phyloP scores from a whole-genome alignment of 2,113 vertebrate species.

The Meleagris gallopavo region DNA sequence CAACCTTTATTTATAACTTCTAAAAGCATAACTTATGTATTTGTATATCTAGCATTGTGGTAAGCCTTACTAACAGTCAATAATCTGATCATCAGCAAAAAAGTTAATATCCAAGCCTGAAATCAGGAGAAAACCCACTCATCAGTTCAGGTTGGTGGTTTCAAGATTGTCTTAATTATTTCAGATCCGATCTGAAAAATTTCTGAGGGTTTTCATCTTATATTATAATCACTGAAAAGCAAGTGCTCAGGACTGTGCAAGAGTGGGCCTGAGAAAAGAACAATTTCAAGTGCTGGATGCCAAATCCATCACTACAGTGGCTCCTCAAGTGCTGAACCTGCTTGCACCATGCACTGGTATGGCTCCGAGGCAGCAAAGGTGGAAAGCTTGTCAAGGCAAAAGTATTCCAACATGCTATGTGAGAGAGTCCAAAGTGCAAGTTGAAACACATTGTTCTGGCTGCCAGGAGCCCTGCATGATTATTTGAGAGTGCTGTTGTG shows the following conservation, averaged over 20 bases:
- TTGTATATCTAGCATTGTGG: not conserved
- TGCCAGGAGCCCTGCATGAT: conserved; percentile 17
- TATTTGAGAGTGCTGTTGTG: not conserved
- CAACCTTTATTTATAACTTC: not conserved
- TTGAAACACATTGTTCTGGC: conserved; percentile 43
- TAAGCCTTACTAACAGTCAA: not conserved
- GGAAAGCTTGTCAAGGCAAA: conserved; percentile 43
- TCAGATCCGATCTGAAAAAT: not conserved
- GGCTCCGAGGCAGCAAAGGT: conserved; percentile 11
- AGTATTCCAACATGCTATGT: not conserved
- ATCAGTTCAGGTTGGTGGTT: not conserved
- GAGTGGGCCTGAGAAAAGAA: conserved; percentile 13
- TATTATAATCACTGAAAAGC: not conserved
- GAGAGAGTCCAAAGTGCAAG: conserved; percentile 45
- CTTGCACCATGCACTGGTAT: not conserved
- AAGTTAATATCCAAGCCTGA: not conserved
- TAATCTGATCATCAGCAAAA: not conserved
- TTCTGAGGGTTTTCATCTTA: conserved; percentile 32
- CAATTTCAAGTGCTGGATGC: not conserved
- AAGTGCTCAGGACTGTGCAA: conserved; percentile 24
- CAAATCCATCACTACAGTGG: not conserved
- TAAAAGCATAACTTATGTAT: not conserved
- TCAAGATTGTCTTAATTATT: conserved; percentile 13
- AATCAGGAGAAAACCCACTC: not conserved
- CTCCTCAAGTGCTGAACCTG: conserved; percentile 21